Evolutionary conservation across 1,140 invertebrate species (phyloP), one percentile per base, ranked within the genome.

Genomic region (Macrosteles quadrilineatus): DNA sequence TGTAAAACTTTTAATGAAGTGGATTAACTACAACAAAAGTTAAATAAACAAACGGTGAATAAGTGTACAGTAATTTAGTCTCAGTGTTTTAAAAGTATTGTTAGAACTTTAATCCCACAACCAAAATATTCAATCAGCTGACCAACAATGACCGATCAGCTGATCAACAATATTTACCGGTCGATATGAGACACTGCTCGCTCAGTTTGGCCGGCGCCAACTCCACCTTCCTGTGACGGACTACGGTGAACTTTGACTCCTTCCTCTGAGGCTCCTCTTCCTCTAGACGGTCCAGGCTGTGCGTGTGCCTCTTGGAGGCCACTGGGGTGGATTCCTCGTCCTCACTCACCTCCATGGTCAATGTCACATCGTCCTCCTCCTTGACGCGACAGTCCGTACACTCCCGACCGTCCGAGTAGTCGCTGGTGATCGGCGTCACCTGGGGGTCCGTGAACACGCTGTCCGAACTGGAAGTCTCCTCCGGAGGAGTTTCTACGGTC

Each of bases 181-280:
- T 43, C 6, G 30, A 25, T 12, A 62, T 30, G 55, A 69, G 67
- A 19, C 67, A 69, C 69, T 64, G 69, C 36, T 70, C 69, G 19
- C 59, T 65, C 19, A 70, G 27, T 30, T 71, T 72, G 29, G 73
- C 64, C 47, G 71, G 71, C 12, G 53, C 55, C 66, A 74, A 36
- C 31, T 74, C 71, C 25, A 74, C 73, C 69, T 68, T 74, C 12
- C 73, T 50, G 57, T 74, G 73, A 40, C 70, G 63, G 65, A 68
- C 66, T n/a, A 74, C 50, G 11, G 73, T 74, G 29, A 74, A 74
- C 29, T 65, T 68, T 21, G 31, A 29, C 30, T 36, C 68, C 68
- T 32, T 43, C 19, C n/a, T 3, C 12, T 68, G 25, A 23, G 23
- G 3, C 21, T 6, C 17, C 21, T 68, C 47, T 21, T 57, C 47